Percentiles rank a stretch among this genome's conserved stretches.
Evolutionary conservation across 2,797 vertebrate genomes (phyloP).

Genomic region (Hydrolagus colliei): DNA sequence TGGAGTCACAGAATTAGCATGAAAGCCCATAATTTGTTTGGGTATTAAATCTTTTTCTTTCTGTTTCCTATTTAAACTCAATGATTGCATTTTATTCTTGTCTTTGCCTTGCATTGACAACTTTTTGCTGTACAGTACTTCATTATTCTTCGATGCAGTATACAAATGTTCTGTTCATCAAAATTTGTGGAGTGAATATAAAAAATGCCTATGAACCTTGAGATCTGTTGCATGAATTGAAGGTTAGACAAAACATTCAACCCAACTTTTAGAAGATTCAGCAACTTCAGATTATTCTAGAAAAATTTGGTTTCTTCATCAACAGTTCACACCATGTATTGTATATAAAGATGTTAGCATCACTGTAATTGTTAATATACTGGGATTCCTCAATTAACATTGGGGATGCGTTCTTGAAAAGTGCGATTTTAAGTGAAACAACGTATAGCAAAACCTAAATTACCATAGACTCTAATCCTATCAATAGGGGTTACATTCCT

Average conservation of each 20-base stretch:
- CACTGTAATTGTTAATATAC: no score
- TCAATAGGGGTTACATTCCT: no score
- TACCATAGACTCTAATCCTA: no score
- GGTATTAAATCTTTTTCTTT: neutral
- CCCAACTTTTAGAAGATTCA: neutral
- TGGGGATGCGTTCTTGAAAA: no score
- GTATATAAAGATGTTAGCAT: no score
- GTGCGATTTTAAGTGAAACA: no score
- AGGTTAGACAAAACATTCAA: neutral
- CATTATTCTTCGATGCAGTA: no score
- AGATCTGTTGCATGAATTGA: neutral
- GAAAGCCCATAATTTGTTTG: neutral
- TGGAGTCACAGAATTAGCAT: neutral
- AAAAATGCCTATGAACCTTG: neutral
- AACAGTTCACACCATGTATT: neutral
- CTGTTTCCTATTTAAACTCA: no score
- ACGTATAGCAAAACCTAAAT: no score
- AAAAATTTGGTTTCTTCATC: neutral
- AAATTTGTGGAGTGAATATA: neutral
- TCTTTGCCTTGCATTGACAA: neutral
- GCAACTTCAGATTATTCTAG: no score
- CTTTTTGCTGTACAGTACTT: neutral
- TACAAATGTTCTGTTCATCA: no score
- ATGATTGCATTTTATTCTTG: neutral
- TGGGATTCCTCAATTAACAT: no score